These are phyloP conservation scores for Trinectes maculatus DNA, from an alignment of 2,113 vertebrate species.

Conservation along the genomic window DNA sequence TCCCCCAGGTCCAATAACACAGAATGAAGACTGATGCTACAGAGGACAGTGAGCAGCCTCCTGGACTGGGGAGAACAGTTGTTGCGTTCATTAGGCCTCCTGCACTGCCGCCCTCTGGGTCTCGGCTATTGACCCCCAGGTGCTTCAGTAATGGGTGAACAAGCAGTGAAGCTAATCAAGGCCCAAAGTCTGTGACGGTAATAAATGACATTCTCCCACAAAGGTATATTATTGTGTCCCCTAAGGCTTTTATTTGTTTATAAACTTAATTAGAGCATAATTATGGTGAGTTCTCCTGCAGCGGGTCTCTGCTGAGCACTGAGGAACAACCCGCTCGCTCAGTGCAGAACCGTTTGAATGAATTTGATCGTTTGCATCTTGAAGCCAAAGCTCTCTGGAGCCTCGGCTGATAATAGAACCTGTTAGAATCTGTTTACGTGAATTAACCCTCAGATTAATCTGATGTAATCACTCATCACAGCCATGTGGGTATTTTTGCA, in stretches of 20 bases:
- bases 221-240: constrained; percentile 56
- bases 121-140: constrained; percentile 49
- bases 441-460: constrained; percentile 38
- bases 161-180: constrained; percentile 56
- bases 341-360: constrained; percentile 27
- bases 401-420: constrained; percentile 35
- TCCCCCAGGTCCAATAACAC: constrained; percentile 49
- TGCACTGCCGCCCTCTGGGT: constrained; percentile 26
- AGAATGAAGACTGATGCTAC: constrained; percentile 59
- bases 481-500: no score
- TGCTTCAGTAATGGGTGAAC: constrained; percentile 52
- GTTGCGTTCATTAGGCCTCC: constrained; percentile 51
- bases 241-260: constrained; percentile 70
- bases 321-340: constrained; percentile 32
- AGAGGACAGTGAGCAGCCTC: constrained; percentile 28
- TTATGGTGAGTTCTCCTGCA: constrained; percentile 51
- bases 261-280: constrained; percentile 74
- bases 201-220: constrained; percentile 55
- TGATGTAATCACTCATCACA: constrained; percentile 1
- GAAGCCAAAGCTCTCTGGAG: constrained; percentile 40
- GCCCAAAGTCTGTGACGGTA: constrained; percentile 59
- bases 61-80: constrained; percentile 52
- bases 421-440: constrained; percentile 50
- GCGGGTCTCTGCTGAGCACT: constrained; percentile 39
- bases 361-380: constrained; percentile 40